Evolutionary conservation across 2,888 invertebrate genomes (phyloP).

Genomic region (Dicyrtomina minuta): DNA sequence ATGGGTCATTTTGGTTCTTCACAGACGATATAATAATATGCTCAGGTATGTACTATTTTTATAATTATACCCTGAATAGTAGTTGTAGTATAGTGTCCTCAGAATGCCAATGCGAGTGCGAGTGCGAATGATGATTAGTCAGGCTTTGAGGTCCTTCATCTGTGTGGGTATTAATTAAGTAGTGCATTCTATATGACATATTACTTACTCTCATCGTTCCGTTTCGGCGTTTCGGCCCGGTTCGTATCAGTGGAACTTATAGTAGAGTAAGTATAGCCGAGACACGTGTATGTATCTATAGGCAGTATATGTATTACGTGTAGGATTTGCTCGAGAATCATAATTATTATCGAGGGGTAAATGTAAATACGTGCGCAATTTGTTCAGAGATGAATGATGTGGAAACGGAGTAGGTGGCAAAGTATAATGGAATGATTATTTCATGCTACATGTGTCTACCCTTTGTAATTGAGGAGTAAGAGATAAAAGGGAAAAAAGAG

Average conservation of each 20-base stretch:
- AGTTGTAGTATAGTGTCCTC: too few species aligned
- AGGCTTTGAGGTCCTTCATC: not conserved
- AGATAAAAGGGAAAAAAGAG: not conserved
- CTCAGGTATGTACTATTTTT: too few species aligned
- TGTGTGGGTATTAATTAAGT: not conserved
- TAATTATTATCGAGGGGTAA: conserved; percentile 1
- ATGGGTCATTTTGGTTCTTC: too few species aligned
- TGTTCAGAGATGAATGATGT: conserved; percentile 8
- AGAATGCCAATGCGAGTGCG: not conserved
- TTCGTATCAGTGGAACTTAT: too few species aligned
- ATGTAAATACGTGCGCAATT: conserved; percentile 6
- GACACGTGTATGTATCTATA: not conserved
- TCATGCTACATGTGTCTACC: conserved; percentile 22
- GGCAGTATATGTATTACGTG: not conserved
- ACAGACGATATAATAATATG: too few species aligned
- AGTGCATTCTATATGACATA: not conserved
- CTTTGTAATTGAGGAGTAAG: conserved; percentile 17
- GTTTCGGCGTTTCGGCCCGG: too few species aligned
- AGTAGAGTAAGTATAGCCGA: too few species aligned
- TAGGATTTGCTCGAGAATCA: not conserved
- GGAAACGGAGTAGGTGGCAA: conserved; percentile 9
- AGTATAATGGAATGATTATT: conserved; percentile 21
- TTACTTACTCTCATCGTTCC: too few species aligned
- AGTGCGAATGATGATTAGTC: not conserved
- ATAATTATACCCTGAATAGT: too few species aligned